Conservation (phyloP, 2,797 vertebrate genomes). For the Rhodeus uyekii region DNA sequence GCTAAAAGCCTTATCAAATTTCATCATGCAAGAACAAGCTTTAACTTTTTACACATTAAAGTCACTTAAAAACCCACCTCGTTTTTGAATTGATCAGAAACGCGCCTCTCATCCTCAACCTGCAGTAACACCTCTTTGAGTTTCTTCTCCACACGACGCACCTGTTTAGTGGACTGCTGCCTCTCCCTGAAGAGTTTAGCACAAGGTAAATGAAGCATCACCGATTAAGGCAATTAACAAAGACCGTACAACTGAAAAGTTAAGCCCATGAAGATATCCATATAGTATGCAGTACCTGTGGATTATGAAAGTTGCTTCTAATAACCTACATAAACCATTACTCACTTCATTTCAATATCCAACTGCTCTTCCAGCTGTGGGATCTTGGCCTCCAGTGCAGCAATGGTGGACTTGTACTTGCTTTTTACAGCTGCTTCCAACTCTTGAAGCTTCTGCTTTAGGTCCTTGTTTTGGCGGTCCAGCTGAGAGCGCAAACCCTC, state of each 20-base stretch:
- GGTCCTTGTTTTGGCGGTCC: slow-evolving; percentile 95
- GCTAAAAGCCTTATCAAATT: too few species aligned
- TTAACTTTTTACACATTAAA: not conserved
- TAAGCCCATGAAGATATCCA: not conserved
- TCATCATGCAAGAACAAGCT: too few species aligned
- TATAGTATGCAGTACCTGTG: not conserved
- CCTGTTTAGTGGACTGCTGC: slow-evolving; percentile 85
- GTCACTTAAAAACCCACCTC: slow-evolving; percentile 74
- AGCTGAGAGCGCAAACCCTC: slow-evolving; percentile 89
- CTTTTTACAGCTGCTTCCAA: slow-evolving; percentile 87
- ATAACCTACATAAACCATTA: not conserved
- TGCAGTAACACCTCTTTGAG: slow-evolving; percentile 91
- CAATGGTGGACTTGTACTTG: slow-evolving; percentile 87
- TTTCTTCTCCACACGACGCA: slow-evolving; percentile 90
- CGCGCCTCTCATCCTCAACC: slow-evolving; percentile 91
- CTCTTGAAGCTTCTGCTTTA: slow-evolving; percentile 92
- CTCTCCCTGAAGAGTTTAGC: slow-evolving; percentile 78
- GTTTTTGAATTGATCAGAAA: slow-evolving; percentile 89
- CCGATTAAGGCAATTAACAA: not conserved
- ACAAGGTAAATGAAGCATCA: not conserved
- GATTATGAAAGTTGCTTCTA: not conserved
- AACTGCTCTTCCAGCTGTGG: slow-evolving; percentile 90
- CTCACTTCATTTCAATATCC: slow-evolving; percentile 89
- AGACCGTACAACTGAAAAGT: not conserved
- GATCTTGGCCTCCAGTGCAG: slow-evolving; percentile 88